Percentiles rank a stretch among this genome's conserved stretches.
phyloP scores from a whole-genome alignment of 2,113 vertebrate genomes.

The Drymodes brunneopygia region DNA sequence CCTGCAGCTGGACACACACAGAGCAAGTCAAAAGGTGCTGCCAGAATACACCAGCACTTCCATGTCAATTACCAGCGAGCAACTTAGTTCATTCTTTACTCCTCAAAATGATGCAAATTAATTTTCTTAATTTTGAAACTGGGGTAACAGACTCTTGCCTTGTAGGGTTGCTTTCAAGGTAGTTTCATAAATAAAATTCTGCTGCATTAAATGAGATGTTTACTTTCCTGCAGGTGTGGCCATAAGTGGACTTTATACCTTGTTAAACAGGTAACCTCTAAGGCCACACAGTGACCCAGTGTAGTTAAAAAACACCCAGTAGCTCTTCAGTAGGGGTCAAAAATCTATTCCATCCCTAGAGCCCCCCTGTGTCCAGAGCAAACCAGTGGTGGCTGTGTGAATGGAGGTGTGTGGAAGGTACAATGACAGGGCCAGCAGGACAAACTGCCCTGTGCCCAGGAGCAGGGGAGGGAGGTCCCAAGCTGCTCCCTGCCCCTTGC shows the following conservation, averaged over 20 bases:
- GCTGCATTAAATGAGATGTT: not conserved
- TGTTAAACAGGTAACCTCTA: not conserved
- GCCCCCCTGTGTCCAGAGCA: not conserved
- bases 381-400: not conserved
- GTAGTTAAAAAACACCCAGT: not conserved
- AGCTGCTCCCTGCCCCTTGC: not conserved
- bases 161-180: not conserved
- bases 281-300: rapidly evolving
- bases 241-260: not conserved
- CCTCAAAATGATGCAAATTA: not conserved
- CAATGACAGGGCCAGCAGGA: not conserved
- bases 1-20: conserved; percentile 81
- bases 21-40: not conserved
- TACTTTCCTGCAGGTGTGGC: not conserved
- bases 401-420: not conserved
- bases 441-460: not conserved
- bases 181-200: not conserved
- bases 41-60: not conserved
- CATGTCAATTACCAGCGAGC: not conserved
- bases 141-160: rapidly evolving
- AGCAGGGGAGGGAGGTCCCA: not conserved
- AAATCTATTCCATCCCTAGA: not conserved
- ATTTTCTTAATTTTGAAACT: not conserved
- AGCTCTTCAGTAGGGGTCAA: not conserved
- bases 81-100: not conserved